phyloP scores from a whole-genome alignment of 2,888 invertebrate species.

The Mesochorus sp. region DNA sequence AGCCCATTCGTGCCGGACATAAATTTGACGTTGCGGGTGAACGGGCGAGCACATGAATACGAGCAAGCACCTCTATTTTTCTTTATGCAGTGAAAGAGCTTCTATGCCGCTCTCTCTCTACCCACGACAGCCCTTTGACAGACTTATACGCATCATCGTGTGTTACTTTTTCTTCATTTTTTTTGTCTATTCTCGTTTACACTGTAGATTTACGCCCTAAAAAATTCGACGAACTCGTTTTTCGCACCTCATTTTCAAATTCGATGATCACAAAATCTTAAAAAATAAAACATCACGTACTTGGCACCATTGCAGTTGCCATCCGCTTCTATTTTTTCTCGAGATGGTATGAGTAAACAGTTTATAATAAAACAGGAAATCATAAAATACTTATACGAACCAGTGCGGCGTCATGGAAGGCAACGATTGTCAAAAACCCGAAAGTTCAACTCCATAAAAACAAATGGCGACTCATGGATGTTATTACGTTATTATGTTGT shows the following conservation, averaged over 20 bases:
- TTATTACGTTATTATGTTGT: no score
- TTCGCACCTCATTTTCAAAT: conserved; percentile 50
- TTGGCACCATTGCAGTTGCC: no score
- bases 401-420: no score
- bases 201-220: background rate
- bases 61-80: conserved; percentile 22
- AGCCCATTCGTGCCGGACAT: conserved; percentile 61
- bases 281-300: no score
- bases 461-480: no score
- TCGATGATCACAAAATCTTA: no score
- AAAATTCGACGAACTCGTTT: conserved; percentile 27
- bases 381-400: no score
- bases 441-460: no score
- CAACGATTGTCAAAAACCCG: no score
- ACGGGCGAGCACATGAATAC: conserved; percentile 55
- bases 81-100: conserved; percentile 3
- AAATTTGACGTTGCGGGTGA: conserved; percentile 62
- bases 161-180: background rate
- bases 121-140: conserved; percentile 53
- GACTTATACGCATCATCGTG: conserved; percentile 52
- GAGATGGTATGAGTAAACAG: no score
- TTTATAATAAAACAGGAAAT: no score
- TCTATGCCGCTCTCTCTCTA: conserved; percentile 11
- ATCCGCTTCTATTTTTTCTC: no score
- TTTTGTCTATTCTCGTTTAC: background rate